Evolutionary conservation across 53 echinoderm and acorn worm species (phyloP), one percentile per base, ranked within the genome.

Genomic region (Actinopyga echinites): DNA sequence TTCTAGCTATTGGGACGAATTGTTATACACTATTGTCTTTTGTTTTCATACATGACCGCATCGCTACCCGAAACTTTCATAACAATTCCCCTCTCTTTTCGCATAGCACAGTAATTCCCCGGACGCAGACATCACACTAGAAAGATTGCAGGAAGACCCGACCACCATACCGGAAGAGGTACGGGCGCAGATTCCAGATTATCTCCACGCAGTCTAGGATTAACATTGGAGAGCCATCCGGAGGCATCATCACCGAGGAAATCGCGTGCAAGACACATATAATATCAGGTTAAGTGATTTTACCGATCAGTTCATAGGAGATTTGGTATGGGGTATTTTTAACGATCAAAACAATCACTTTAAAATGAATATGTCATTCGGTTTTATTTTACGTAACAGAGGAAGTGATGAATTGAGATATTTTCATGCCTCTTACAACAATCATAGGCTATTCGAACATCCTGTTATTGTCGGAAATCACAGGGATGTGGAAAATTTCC

Each of bases 331-430:
- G 8, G 55, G 26, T 9, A 10, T 59, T 4, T 59, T 6, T 10
- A 26, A 26, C 22, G 74, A 73, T 73, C 74, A 73, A 44, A 13
- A 19, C 7, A 24, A 7, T 40, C 45, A 43, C 17, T 73, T 73
- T 49, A 73, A 73, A 73, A 6, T 73, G 9, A 73, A 73, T 24
- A 73, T 73, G 43, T 73, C 74, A 13, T 73, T 73, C 36, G 74
- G 74, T 4, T 40, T 38, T 73, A 28, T 40, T 9, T 44, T 73
- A 8, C 22, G 74, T 9, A 19, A 44, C 36, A 73, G 74, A 10
- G 43, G 34, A 1, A 73, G 19, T 36, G 69, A 36, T 3, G 40
- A n/a, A n/a, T n/a, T n/a, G n/a, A n/a, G n/a, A n/a, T n/a, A n/a
- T n/a, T n/a, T n/a, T n/a, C n/a, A n/a, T n/a, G n/a, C n/a, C n/a